Conservation (phyloP, 2,888 invertebrate genomes). For the Parasteatoda lunata region DNA sequence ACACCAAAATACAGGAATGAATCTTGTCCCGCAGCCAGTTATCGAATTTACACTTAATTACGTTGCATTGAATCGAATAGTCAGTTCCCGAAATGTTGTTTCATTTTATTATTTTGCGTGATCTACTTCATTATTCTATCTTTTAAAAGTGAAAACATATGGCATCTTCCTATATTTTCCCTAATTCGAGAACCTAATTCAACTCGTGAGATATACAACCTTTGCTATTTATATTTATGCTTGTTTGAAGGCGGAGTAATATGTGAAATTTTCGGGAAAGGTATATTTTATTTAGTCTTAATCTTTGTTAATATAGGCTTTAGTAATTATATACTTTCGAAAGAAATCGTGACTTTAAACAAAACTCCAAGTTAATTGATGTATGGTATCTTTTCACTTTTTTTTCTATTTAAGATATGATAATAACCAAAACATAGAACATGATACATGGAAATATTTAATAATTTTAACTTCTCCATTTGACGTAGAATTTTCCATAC, state of each 20-base stretch:
- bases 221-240: slow-evolving; percentile 1
- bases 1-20: too few species aligned
- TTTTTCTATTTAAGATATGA: too few species aligned
- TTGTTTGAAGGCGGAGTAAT: background rate
- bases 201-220: background rate
- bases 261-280: background rate
- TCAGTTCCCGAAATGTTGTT: background rate
- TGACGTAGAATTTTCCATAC: too few species aligned
- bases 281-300: slow-evolving; percentile 1
- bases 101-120: background rate
- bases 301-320: background rate
- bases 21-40: background rate
- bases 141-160: background rate
- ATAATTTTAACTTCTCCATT: too few species aligned
- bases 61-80: slow-evolving; percentile 4
- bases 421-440: too few species aligned
- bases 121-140: background rate
- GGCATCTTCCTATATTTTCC: background rate
- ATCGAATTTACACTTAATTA: slow-evolving; percentile 23
- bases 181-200: background rate
- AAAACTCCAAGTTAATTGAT: too few species aligned
- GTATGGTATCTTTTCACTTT: too few species aligned
- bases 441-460: too few species aligned
- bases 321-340: background rate
- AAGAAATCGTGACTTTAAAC: too few species aligned